Percentiles rank a stretch among this genome's conserved stretches.
These are phyloP conservation scores for Trissonchulus sp. DNA, from an alignment of 2,888 invertebrate species.

Conservation along the genomic window DNA sequence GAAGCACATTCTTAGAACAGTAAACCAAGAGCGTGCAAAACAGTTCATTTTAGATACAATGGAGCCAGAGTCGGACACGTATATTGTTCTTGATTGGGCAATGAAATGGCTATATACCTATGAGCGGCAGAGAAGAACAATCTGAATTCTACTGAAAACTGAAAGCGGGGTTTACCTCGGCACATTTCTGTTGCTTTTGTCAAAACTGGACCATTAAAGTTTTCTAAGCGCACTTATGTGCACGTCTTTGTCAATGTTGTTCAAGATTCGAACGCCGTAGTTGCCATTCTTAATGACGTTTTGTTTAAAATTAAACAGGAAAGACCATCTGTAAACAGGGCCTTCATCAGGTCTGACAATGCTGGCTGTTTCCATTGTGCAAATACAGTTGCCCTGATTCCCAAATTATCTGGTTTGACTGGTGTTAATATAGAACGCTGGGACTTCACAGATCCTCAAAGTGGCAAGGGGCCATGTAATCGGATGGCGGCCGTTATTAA, in stretches of 20 bases:
- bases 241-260: background rate
- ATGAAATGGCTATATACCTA: slow-evolving; percentile 2
- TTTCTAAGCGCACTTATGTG: background rate
- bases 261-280: background rate
- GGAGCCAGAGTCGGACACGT: background rate
- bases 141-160: background rate
- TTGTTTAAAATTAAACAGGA: background rate
- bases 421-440: background rate
- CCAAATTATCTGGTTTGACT: background rate
- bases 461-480: background rate
- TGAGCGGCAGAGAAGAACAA: background rate
- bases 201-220: background rate
- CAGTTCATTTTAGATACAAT: background rate
- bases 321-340: background rate
- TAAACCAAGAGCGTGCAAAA: background rate
- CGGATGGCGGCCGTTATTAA: slow-evolving; percentile 2
- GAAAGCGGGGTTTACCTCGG: slow-evolving; percentile 15
- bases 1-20: background rate
- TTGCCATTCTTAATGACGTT: slow-evolving; percentile 8
- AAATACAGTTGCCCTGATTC: background rate
- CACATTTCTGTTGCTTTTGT: background rate
- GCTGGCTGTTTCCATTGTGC: slow-evolving; percentile 2
- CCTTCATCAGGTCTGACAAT: background rate
- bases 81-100: slow-evolving; percentile 10
- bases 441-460: slow-evolving; percentile 9